A percentile compares a stretch with the other conserved stretches of the same genome.
Conservation (phyloP, 2,888 invertebrate genomes). For the Trichacis sp. region DNA sequence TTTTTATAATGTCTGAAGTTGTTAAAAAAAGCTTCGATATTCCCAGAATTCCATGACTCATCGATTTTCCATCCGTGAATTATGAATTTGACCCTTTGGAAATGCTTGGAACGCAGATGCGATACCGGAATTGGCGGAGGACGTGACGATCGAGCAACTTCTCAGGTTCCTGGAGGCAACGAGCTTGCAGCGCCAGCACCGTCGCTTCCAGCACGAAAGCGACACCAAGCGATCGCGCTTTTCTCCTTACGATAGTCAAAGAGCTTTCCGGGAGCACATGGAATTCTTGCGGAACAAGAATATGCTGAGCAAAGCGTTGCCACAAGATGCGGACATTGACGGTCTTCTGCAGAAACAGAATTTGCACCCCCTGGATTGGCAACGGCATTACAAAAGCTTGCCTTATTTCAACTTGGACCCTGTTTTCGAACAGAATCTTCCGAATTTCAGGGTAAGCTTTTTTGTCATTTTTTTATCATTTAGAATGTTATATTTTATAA, state of each 20-base stretch:
- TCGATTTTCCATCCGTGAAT: no score
- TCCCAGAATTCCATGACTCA: no score
- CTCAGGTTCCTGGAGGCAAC: constrained; percentile 52
- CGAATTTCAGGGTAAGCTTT: constrained; percentile 23
- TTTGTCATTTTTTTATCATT: no score
- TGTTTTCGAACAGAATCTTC: constrained; percentile 30
- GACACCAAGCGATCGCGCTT: constrained; percentile 24
- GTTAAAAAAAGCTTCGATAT: no score
- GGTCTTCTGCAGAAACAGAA: constrained; percentile 46
- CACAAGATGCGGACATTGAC: constrained; percentile 42
- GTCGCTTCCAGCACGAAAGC: constrained; percentile 10
- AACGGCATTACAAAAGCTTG: constrained; percentile 27
- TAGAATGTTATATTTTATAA: background rate
- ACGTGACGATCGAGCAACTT: constrained; percentile 51
- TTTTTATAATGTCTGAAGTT: no score
- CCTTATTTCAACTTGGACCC: constrained; percentile 34
- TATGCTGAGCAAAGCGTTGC: constrained; percentile 38
- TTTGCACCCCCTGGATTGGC: constrained; percentile 32
- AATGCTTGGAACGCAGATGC: constrained; percentile 48
- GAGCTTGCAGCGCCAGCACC: constrained; percentile 31
- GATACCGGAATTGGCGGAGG: constrained; percentile 49
- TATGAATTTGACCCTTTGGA: no score
- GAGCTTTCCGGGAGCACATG: constrained; percentile 29
- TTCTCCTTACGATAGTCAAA: constrained; percentile 29
- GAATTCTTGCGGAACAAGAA: constrained; percentile 43